Base-by-base conservation (phyloP, 2,797 vertebrate species). In the Rhyacichthys aspro region DNA sequence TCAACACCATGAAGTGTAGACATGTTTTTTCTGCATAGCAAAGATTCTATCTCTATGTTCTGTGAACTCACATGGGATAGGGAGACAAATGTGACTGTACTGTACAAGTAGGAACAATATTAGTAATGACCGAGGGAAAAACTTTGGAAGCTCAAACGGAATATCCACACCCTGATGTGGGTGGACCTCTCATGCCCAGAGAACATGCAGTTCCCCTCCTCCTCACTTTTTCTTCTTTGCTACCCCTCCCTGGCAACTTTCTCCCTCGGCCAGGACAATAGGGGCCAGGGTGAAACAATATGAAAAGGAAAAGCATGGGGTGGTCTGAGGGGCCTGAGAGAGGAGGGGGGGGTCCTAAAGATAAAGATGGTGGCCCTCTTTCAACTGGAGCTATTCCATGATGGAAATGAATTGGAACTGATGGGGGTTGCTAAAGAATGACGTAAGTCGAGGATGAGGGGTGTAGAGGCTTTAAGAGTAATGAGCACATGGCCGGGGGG, bases 161-260 rank as follows among this genome's bases (percentile, higher is more conserved):
- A 82, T 83, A 74, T 84, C 87, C 83, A 86, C 78, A 84, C 75
- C 78, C 75, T 72, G 59, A 72, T 66, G 82, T 82, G 76, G 78
- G 81, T 65, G 76, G 75, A 76, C 43, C 12, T 68, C 32, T 56
- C 60, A 55, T 63, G 54, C 67, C 57, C 50, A 18, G 52, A 78
- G 63, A 81, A 73, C 59, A 75, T 74, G 74, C 73, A 78, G 75
- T 50, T 63, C 67, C 60, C 41, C 57, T 59, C 55, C 54, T 45
- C 55, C 18, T 52, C 18, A 46, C 45, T 60, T 70, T 68, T 59
- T 68, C 62, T 58, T 64, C 45, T 56, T 41, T 47, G 14, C 62
- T 15, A 59, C 28, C 55, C 48, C 32, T 69, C 55, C 64, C 69
- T 77, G 58, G 45, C 17, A 49, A 56, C 69, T 71, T 62, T 78